Conservation (phyloP, 1,140 invertebrate species). For the Tetramorium parvispinum region DNA sequence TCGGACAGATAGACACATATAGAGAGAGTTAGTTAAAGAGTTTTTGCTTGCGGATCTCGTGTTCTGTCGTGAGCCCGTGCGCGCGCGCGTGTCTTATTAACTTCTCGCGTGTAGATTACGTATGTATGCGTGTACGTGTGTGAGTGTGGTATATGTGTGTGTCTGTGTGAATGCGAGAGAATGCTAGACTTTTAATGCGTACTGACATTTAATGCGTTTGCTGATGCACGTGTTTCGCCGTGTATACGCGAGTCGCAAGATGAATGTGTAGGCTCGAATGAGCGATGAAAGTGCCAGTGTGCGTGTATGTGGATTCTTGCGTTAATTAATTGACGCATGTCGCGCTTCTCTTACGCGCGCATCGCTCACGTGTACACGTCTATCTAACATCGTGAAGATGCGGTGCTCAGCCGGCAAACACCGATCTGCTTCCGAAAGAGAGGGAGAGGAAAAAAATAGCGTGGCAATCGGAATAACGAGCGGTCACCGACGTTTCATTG, state of each 20-base stretch:
- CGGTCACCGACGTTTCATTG: neutral
- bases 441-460: neutral
- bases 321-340: conserved; percentile 35
- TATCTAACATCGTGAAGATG: conserved; percentile 48
- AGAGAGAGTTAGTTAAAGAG: conserved; percentile 82
- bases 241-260: conserved; percentile 34
- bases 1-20: conserved; percentile 84
- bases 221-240: conserved; percentile 10
- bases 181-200: neutral
- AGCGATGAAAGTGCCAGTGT: conserved; percentile 48
- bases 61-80: conserved; percentile 48
- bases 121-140: conserved; percentile 18
- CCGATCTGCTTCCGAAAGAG: conserved; percentile 46
- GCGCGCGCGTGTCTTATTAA: conserved; percentile 40
- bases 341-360: conserved; percentile 24
- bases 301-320: neutral
- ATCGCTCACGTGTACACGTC: conserved; percentile 56
- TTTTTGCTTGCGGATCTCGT: conserved; percentile 46
- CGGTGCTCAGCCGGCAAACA: conserved; percentile 22
- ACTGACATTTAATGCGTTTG: conserved; percentile 35
- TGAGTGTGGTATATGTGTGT: neutral
- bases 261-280: conserved; percentile 42
- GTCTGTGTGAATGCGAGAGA: conserved; percentile 1
- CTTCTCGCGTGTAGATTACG: conserved; percentile 17
- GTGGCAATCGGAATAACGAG: conserved; percentile 35